Conservation (phyloP, 2,113 vertebrate species). For the Hydropotes inermis region DNA sequence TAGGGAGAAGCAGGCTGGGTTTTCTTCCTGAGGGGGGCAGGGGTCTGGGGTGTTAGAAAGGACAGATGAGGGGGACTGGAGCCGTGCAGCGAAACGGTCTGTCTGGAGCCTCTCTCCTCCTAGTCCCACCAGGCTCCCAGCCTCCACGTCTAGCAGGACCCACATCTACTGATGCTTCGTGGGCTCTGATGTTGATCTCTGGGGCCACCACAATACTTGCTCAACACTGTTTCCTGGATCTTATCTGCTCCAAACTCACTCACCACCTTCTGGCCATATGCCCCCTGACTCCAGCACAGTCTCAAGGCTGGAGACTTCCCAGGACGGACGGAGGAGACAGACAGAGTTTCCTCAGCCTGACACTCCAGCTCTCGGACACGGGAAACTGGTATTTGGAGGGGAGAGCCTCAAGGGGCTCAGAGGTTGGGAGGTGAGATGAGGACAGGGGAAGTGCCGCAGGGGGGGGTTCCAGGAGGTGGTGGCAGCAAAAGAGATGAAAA, state of each 20-base stretch:
- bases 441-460: background rate
- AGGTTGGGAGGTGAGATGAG: background rate
- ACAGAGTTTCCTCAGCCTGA: background rate
- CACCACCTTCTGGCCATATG: background rate
- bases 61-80: background rate
- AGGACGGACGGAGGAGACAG: background rate
- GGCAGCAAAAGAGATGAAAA: background rate
- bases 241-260: background rate
- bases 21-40: background rate
- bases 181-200: background rate
- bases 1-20: background rate
- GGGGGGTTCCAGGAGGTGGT: background rate
- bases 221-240: background rate
- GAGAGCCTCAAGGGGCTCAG: background rate
- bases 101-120: no score
- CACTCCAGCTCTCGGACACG: background rate
- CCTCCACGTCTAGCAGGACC: background rate
- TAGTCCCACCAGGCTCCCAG: background rate
- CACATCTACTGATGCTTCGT: background rate
- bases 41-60: background rate
- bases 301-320: background rate
- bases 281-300: accelerated
- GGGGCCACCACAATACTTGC: background rate
- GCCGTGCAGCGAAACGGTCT: accelerated
- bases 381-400: background rate